These are phyloP conservation scores for Parauchenoglanis ngamensis DNA, from an alignment of 2,797 vertebrate species.

Conservation along the genomic window DNA sequence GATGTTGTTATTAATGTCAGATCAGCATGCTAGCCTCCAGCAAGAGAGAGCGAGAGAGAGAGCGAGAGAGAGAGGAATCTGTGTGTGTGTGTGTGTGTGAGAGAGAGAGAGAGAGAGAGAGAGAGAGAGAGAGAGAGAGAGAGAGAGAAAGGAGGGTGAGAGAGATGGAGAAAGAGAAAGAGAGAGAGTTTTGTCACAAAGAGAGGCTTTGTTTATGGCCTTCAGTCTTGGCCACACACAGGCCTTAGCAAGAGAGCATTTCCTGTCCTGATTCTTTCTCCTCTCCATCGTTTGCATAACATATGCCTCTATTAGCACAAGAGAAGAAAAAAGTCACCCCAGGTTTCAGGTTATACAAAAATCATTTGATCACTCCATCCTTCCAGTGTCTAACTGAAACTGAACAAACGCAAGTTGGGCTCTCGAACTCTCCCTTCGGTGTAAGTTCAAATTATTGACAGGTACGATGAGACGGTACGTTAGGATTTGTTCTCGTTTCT, in stretches of 20 bases:
- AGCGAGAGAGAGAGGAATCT: constrained; percentile 43
- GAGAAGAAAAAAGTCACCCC: not conserved
- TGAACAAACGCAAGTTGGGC: not conserved
- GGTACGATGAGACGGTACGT: not conserved
- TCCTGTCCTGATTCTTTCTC: constrained; percentile 74
- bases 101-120: constrained; percentile 54
- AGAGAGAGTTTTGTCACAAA: constrained; percentile 62
- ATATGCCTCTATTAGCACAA: constrained; percentile 61
- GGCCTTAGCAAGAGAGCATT: constrained; percentile 73
- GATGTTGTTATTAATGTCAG: constrained; percentile 60
- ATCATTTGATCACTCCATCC: not conserved
- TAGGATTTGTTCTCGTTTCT: not conserved
- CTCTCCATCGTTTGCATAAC: constrained; percentile 66
- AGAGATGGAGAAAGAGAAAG: constrained; percentile 15
- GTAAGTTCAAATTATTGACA: not conserved
- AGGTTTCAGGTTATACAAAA: not conserved
- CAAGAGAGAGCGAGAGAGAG: constrained; percentile 29
- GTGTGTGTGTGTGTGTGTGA: constrained; percentile 9
- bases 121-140: constrained; percentile 54
- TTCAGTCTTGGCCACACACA: constrained; percentile 75
- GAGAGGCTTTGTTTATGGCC: constrained; percentile 74
- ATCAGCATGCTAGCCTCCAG: constrained; percentile 50
- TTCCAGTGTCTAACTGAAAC: not conserved
- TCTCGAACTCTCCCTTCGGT: not conserved
- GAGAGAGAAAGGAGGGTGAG: constrained; percentile 18